These are phyloP conservation scores for Alectura lathami DNA, from an alignment of 2,113 vertebrate species.

Conservation along the genomic window DNA sequence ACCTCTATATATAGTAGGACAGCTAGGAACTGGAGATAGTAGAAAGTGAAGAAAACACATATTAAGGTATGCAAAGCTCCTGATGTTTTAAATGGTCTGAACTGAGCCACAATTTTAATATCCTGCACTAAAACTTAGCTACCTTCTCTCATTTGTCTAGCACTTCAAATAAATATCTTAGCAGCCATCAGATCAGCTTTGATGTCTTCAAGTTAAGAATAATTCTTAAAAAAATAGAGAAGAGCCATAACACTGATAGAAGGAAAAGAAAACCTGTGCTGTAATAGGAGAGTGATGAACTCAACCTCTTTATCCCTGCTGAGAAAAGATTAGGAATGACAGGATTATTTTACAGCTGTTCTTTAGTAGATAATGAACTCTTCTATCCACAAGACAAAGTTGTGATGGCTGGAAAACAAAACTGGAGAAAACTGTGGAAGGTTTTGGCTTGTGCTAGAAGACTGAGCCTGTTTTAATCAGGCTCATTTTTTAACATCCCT, in stretches of 20 bases:
- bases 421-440: neutral
- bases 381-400: neutral
- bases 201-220: neutral
- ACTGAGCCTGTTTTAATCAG: too few relatives aligned
- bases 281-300: neutral
- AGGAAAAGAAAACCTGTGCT: neutral
- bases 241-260: neutral
- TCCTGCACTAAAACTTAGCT: neutral
- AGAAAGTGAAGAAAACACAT: neutral
- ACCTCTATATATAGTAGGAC: neutral
- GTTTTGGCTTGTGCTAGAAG: neutral
- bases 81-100: neutral
- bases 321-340: neutral
- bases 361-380: neutral
- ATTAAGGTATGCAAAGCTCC: neutral
- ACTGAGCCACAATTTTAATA: neutral
- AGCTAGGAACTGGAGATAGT: neutral
- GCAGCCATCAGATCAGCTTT: neutral
- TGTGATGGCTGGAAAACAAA: neutral
- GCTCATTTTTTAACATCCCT: too few relatives aligned
- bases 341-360: neutral
- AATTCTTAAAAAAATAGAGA: neutral
- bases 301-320: accelerated
- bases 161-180: neutral
- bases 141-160: neutral